Percentiles rank a stretch among this genome's conserved stretches.
phyloP scores from a whole-genome alignment of 2,797 vertebrate genomes.

The Rhinichthys osculus region DNA sequence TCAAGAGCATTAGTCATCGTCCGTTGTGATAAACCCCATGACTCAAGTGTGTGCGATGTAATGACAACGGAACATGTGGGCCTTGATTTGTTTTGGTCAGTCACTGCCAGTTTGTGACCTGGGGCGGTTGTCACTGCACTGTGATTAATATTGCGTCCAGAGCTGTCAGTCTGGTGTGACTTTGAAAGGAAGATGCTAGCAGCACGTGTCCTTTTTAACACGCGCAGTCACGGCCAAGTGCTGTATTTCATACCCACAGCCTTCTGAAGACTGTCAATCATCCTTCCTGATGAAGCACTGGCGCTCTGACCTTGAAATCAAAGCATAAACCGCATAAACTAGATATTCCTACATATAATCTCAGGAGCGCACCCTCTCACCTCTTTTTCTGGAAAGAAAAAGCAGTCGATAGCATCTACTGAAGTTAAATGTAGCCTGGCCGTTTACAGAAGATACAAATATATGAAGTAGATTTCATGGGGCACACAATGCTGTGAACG shows the following conservation, averaged over 20 bases:
- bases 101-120: slow-evolving; percentile 70
- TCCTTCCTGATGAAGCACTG: slow-evolving; percentile 58
- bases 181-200: slow-evolving; percentile 68
- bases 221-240: slow-evolving; percentile 66
- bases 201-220: slow-evolving; percentile 65
- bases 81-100: slow-evolving; percentile 70
- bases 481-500: neutral
- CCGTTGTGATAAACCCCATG: slow-evolving; percentile 38
- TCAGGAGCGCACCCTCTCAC: neutral
- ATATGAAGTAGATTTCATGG: neutral
- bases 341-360: slow-evolving; percentile 33
- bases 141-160: slow-evolving; percentile 68
- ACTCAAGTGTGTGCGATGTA: slow-evolving; percentile 50
- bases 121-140: slow-evolving; percentile 67
- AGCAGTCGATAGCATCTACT: neutral
- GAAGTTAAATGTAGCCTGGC: neutral
- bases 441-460: neutral
- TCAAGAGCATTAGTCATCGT: slow-evolving; percentile 33
- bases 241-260: slow-evolving; percentile 67
- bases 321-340: slow-evolving; percentile 23
- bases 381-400: slow-evolving; percentile 9
- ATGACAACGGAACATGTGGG: slow-evolving; percentile 57
- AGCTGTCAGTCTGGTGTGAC: slow-evolving; percentile 67
- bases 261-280: slow-evolving; percentile 71
- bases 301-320: slow-evolving; percentile 63